Evolutionary conservation across 1,140 invertebrate species (phyloP), one percentile per base, ranked within the genome.

Genomic region (Hyles vespertilio): DNA sequence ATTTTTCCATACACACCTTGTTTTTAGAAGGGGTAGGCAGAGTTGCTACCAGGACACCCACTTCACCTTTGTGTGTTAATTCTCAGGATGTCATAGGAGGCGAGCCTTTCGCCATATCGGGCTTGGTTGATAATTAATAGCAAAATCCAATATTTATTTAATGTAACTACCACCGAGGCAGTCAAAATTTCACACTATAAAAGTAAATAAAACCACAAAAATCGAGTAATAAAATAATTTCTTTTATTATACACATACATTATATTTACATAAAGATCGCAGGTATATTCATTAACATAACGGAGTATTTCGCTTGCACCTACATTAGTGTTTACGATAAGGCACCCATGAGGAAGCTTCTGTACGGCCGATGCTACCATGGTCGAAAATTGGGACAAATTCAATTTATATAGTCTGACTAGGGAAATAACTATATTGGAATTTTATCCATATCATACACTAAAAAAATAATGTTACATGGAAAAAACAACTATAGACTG

Each of bases 171-270:
- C 8, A 45, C n/a, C 1, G 43, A 45, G 3, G 44, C 44, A 45
- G 2, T 45, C 44, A 45, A 9, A 45, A 45, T 45, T 9, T 9
- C 44, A 45, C 2, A 45, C 8, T 52, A 3, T 54, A 22, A 45
- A 54, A 49, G 49, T 50, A 70, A 70, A 56, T 48, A 62, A 79
- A 76, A 74, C 36, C 65, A 51, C 70, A 46, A 56, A 12, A 32
- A 47, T 74, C 67, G 61, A 67, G 69, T 82, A 81, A 84, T 85
- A 87, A 87, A 87, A 87, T 87, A 85, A 83, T 84, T 85, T 85
- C 77, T 73, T 79, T 84, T 81, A 81, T 84, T 65, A 69, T 75
- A 70, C 67, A 72, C 63, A 83, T 85, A 78, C 74, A 84, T 77
- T 70, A 76, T 87, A 87, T 86, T 79, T 85, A 85, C 82, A 85